phyloP scores from a whole-genome alignment of 2,797 vertebrate species.

The Neosalanx taihuensis region DNA sequence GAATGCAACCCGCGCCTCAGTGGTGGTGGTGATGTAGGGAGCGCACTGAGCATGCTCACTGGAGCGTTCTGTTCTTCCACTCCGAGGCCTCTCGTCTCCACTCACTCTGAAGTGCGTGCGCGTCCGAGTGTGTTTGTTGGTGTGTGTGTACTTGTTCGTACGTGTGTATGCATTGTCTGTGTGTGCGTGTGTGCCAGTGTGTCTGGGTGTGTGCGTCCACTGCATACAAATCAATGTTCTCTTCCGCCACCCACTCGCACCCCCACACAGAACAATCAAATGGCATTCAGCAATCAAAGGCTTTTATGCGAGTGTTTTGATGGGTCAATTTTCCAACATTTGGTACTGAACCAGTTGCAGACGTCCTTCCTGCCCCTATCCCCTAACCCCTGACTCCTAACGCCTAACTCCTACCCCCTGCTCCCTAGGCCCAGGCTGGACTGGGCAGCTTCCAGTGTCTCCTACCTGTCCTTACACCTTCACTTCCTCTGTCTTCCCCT shows the following conservation, averaged over 20 bases:
- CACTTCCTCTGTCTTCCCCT: not conserved
- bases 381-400: not conserved
- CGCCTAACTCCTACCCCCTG: too few species aligned
- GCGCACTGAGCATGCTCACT: conserved; percentile 24
- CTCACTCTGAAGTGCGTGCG: not conserved
- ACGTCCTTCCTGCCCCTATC: not conserved
- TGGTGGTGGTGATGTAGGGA: conserved; percentile 2
- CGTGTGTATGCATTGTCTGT: not conserved
- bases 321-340: not conserved
- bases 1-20: conserved; percentile 9
- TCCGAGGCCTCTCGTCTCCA: conserved; percentile 12
- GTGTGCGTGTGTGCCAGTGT: not conserved
- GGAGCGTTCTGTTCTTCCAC: conserved; percentile 35
- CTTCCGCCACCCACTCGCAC: conserved; percentile 8
- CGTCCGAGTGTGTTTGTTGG: not conserved
- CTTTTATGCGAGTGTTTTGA: not conserved
- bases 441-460: too few species aligned
- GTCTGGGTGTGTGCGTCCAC: not conserved
- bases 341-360: not conserved
- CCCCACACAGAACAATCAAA: not conserved
- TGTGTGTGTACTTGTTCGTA: too few species aligned
- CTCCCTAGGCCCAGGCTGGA: too few species aligned
- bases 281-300: not conserved
- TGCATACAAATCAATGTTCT: conserved; percentile 34
- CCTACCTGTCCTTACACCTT: not conserved